Evolutionary conservation across 2,797 vertebrate species (phyloP).

Genomic region (Melanotaenia pygmaea): DNA sequence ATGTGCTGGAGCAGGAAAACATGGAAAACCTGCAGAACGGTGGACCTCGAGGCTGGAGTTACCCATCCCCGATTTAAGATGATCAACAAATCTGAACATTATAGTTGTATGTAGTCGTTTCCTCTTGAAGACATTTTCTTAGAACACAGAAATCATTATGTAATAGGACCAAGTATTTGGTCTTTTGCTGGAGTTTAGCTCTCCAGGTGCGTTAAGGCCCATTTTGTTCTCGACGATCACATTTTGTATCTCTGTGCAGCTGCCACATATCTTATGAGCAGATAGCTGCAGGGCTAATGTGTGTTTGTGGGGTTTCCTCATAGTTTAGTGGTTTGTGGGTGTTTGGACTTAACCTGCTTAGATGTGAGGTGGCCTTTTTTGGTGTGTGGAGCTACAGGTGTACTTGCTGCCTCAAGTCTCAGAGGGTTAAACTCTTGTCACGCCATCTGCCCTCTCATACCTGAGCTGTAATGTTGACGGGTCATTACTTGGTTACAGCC

Average conservation of each 20-base stretch:
- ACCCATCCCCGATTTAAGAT: too few relatives aligned
- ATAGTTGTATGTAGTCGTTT: too few relatives aligned
- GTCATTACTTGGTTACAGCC: slow-evolving; percentile 73
- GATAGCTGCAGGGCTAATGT: background rate
- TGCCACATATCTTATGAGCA: background rate
- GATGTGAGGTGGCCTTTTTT: background rate
- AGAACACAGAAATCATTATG: too few relatives aligned
- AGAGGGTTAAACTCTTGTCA: background rate
- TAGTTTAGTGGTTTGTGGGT: background rate
- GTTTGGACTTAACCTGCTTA: background rate
- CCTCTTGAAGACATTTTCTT: too few relatives aligned
- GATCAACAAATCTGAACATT: too few relatives aligned
- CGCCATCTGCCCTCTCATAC: background rate
- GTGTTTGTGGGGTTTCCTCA: background rate
- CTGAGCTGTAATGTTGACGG: slow-evolving; percentile 34
- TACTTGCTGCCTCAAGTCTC: background rate
- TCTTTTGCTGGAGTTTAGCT: background rate
- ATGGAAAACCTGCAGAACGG: too few relatives aligned
- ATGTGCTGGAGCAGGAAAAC: too few relatives aligned
- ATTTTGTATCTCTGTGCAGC: background rate
- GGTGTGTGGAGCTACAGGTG: background rate
- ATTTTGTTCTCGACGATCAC: background rate
- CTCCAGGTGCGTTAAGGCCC: background rate
- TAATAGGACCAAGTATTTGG: background rate
- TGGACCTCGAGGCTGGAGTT: too few relatives aligned